A percentile compares a stretch with the other conserved stretches of the same genome.
Conservation (phyloP, 2,113 vertebrate genomes). For the Neomonachus schauinslandi region DNA sequence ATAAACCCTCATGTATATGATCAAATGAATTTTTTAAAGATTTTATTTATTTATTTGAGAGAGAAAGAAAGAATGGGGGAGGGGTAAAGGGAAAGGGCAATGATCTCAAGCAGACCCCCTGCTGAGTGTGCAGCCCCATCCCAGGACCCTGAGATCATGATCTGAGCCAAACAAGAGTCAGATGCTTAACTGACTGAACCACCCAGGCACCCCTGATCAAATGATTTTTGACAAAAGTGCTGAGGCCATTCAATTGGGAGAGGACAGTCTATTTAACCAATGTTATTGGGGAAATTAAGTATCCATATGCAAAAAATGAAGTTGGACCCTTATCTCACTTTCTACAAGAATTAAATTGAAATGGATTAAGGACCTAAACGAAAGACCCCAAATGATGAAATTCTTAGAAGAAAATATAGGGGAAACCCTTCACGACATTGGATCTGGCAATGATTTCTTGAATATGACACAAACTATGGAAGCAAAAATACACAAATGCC, state of each 20-base stretch:
- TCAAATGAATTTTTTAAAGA: background rate
- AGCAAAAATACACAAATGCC: background rate
- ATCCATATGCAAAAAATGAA: background rate
- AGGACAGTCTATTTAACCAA: background rate
- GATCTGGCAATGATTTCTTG: background rate
- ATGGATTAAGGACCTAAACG: background rate
- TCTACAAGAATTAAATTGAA: background rate
- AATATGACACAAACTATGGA: background rate
- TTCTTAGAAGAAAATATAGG: background rate
- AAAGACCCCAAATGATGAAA: background rate
- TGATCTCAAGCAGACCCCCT: background rate
- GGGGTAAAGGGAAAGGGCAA: background rate
- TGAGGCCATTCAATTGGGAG: background rate
- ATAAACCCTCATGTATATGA: background rate
- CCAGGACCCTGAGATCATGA: background rate
- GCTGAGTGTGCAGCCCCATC: background rate
- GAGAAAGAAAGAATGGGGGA: background rate
- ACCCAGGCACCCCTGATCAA: background rate
- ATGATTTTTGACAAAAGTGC: background rate
- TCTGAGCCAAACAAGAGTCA: background rate
- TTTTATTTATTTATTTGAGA: background rate
- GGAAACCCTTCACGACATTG: background rate
- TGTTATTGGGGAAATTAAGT: background rate
- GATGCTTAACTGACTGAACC: background rate
- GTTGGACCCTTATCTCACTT: background rate